Base-by-base conservation (phyloP, 2,797 vertebrate species). In the Crypturellus tataupa region DNA sequence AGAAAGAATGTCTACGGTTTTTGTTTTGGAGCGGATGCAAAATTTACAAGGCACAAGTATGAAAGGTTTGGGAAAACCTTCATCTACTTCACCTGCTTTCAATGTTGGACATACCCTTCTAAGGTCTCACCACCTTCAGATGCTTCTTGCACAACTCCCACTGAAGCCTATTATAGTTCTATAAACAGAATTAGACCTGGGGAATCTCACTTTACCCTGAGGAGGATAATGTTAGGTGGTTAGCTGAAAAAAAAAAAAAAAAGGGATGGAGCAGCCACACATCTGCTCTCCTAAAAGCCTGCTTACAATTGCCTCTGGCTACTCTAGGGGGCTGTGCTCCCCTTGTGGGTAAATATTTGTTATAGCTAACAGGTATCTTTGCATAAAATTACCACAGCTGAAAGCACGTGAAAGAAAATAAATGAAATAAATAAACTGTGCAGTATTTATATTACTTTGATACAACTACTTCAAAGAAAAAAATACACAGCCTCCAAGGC, bases 361-460 rank as follows among this genome's bases (percentile, higher is more conserved):
- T 93, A 81, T 75, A 87, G 75, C 83, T 91, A 94, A 75, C 67
- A 93, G 88, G 62, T 29, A 85, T 72, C 33, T 88, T 76, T 70
- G 88, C 81, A 87, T 80, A 80, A 92, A 94, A 94, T 89, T 80
- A 95, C 71, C 75, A 82, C 84, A 62, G 77, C 88, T 93, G 95
- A 94, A 90, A 95, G 37, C 35, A 62, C 24, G 84, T 78, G 58
- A 92, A 93, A 94, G 91, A 80, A 88, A 93, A 91, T 67, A 93
- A 87, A 88, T 79, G 58, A 87, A 93, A 87, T 89, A 87, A 93
- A 87, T 89, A 40, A 91, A 58, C 31, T 31, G 42, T 1, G 1
- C 35, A 56, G 29, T 60, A 60, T 87, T 95, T 77, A 60, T 0
- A 0, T 44, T 73, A 73, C 68, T 91, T 89, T 94, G 87, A 85